Base-by-base conservation (phyloP, 2,797 vertebrate genomes). In the Clarias fuscus region DNA sequence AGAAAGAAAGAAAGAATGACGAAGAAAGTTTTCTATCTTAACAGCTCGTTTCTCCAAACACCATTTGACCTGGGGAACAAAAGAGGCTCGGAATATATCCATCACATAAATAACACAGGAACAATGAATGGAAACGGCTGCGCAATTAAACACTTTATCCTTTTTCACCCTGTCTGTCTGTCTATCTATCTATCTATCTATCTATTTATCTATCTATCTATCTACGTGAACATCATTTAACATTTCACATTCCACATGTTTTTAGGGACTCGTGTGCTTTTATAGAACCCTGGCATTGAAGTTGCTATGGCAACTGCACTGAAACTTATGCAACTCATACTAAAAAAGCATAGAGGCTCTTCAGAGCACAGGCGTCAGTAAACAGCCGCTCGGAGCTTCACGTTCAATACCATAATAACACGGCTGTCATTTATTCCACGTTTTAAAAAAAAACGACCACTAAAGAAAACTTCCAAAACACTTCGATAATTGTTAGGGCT, bases 131-230 rank as follows among this genome's bases (percentile, higher is more conserved):
- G 24, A 43, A 22, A 84, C 68, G 81, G 56, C 53, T 27, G 59
- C 87, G 82, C 84, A 86, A 91, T 90, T 88, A 90, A 88, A 89
- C 24, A 58, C 76, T 84, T 88, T 62, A 62, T 79, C n/a, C 0
- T 15, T 61, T 37, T 48, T 48, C 48, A 48, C 10, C 11, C 48
- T 48, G 11, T 48, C 48, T 48, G 0, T 24, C 62, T n/a, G 4
- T 59, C 22, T n/a, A 2, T 73, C 22, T 33, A 2, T 33, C 65
- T 67, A 30, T 67, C 3, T 27, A 8, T 27, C 65, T 67, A 1
- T 30, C 65, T 67, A 30, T 27, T 27, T 27, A 11, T 67, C 65
- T 22, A 22, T 64, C 62, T 59, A 15, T 59, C 58, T 59, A 15
- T 64, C 7, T 27, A 27, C 7, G n/a, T 20, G 53, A 18, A 30